phyloP scores from a whole-genome alignment of 2,888 invertebrate species.

The Petrolisthes cinctipes region DNA sequence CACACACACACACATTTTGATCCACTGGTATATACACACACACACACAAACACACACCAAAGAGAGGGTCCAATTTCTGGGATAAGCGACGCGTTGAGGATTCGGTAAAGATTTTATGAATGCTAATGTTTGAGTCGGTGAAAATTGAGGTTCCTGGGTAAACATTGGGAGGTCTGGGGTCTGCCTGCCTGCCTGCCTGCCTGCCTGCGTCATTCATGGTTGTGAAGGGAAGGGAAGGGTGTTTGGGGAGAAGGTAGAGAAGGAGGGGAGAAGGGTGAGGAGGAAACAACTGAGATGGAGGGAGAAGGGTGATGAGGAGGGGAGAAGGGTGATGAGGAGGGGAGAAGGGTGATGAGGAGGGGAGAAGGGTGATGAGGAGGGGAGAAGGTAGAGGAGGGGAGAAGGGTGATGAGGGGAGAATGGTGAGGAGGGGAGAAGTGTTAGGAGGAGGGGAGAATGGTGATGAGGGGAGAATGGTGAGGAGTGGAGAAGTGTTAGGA shows the following conservation, averaged over 20 bases:
- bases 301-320: background rate
- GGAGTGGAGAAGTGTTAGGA: no score
- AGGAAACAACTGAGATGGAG: background rate
- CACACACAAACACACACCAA: background rate
- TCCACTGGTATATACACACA: background rate
- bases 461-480: background rate
- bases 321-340: background rate
- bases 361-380: background rate
- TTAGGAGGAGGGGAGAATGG: background rate
- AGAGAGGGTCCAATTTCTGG: constrained; percentile 28
- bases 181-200: background rate
- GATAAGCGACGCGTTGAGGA: constrained; percentile 23
- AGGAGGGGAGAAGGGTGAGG: background rate
- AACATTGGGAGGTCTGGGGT: constrained; percentile 1
- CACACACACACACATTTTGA: background rate
- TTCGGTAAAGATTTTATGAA: constrained; percentile 36
- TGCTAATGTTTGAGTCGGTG: constrained; percentile 33
- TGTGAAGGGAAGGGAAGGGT: background rate
- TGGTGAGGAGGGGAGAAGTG: background rate
- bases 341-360: background rate
- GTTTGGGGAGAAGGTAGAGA: background rate
- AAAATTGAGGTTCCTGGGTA: constrained; percentile 35
- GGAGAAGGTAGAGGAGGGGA: background rate
- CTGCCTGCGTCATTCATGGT: constrained; percentile 4
- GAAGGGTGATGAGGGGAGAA: background rate